phyloP scores from a whole-genome alignment of 2,113 vertebrate species.

The Tetrao urogallus region DNA sequence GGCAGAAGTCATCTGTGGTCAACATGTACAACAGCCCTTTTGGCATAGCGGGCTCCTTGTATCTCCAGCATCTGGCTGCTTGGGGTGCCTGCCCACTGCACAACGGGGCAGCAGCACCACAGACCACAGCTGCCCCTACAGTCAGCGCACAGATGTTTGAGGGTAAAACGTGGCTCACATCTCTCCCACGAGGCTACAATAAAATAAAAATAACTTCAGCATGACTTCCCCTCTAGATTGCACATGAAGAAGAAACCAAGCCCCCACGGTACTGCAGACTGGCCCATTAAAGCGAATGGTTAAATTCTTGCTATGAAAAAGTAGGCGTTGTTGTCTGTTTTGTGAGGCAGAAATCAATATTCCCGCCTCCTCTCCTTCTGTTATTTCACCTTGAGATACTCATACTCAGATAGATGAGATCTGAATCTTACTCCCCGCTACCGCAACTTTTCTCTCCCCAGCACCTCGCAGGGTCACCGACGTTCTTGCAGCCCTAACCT shows the following conservation, averaged over 20 bases:
- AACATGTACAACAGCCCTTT: background rate
- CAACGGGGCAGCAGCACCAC: background rate
- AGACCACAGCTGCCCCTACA: background rate
- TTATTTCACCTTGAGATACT: slow-evolving; percentile 65
- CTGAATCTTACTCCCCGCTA: slow-evolving; percentile 53
- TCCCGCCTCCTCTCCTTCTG: slow-evolving; percentile 63
- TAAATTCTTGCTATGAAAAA: slow-evolving; percentile 62
- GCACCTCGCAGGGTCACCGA: slow-evolving; percentile 37
- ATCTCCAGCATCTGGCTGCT: background rate
- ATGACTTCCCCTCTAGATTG: slow-evolving; percentile 11
- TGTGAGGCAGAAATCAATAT: slow-evolving; percentile 70
- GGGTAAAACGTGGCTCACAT: background rate
- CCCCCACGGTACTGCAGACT: background rate
- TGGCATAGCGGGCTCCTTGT: slow-evolving; percentile 24
- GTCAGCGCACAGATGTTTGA: background rate
- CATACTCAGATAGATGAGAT: slow-evolving; percentile 47
- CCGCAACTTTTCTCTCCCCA: slow-evolving; percentile 27
- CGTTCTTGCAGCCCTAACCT: slow-evolving; percentile 1
- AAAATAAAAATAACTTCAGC: slow-evolving; percentile 31
- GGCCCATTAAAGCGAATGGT: slow-evolving; percentile 41
- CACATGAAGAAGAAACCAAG: slow-evolving; percentile 35
- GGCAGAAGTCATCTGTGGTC: background rate
- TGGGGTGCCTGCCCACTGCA: background rate
- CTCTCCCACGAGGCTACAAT: background rate
- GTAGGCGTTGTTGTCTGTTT: slow-evolving; percentile 71